Base-by-base conservation (phyloP, 2,113 vertebrate species). In the Oenanthe melanoleuca region DNA sequence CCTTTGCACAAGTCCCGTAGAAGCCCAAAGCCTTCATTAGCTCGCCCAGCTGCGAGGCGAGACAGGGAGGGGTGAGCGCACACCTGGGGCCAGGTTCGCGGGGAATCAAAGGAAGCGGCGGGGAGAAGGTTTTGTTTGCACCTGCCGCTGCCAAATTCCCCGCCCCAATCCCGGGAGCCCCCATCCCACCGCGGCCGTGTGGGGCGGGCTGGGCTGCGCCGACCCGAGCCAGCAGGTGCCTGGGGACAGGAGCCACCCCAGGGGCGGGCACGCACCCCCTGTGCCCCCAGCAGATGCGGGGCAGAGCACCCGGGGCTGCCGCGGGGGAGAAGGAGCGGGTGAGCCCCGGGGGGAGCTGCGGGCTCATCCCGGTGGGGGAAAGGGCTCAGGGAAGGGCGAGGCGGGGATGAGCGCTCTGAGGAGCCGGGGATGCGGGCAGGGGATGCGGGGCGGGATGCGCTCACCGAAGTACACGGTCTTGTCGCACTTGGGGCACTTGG, bases 381-480 rank as follows among this genome's bases (percentile, higher is more conserved):
- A 44, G 22, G 44, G 24, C 5, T 52, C 34, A 26, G 49, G 47
- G 37, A n/a, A 33, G 6, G 23, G 26, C 11, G 10, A 12, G 42
- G n/a, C 37, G 15, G 38, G n/a, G 66, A 34, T 15, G 14, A 52
- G 42, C 18, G 21, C 20, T 67, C 4, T 16, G 53, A 67, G 14
- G 23, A 42, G 7, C 37, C 23, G 29, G 26, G 59, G n/a, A 52
- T 50, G 14, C 37, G 87, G 45, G 44, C 34, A 28, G 42, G 13
- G 77, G 34, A 37, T 37, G 34, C 34, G 34, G 34, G 34, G 34
- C 34, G 34, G 65, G 70, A 65, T 44, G 71, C 37, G 98, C 99
- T 98, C 93, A 99, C 99, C 99, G 84, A 99, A 99, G 96, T 99
- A 99, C 80, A 99, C 99, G 45, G 99, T 99, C 98, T 99, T 99